Percentiles rank a stretch among this genome's conserved stretches.
Conservation (phyloP, 2,113 vertebrate species). For the Neogale vison region DNA sequence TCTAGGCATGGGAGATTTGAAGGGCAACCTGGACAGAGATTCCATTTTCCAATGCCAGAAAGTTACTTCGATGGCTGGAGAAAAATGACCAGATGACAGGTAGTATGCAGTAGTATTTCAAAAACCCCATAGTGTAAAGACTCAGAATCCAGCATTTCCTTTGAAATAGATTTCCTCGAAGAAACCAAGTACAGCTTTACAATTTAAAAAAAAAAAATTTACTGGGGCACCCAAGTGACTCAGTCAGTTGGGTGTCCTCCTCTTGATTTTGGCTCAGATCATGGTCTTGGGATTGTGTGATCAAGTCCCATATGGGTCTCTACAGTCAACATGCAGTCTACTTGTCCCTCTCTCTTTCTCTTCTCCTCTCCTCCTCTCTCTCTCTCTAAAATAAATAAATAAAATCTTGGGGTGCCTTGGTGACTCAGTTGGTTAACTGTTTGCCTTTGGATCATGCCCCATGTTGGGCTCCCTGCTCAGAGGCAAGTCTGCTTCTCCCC, state of each 20-base stretch:
- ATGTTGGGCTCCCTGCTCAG: not conserved
- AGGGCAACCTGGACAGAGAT: not conserved
- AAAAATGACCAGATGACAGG: not conserved
- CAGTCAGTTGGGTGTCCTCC: not conserved
- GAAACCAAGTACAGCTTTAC: not conserved
- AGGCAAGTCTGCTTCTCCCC: not conserved
- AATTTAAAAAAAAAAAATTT: not conserved
- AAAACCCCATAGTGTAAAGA: not conserved
- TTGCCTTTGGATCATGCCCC: not conserved
- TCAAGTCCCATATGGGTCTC: not conserved
- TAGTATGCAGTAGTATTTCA: not conserved
- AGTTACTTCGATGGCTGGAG: not conserved
- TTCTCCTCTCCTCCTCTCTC: not conserved
- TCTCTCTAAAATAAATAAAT: not conserved
- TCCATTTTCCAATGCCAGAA: not conserved
- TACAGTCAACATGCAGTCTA: not conserved
- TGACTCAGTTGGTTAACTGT: not conserved
- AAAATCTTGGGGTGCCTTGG: not conserved
- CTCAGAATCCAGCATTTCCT: not conserved
- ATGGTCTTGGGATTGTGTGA: not conserved
- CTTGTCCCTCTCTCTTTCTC: not conserved
- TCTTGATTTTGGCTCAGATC: not conserved
- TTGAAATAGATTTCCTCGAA: not conserved
- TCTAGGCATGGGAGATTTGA: not conserved
- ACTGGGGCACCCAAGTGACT: not conserved